phyloP scores from a whole-genome alignment of 1,140 invertebrate genomes.

The Gonioctena quinquepunctata region DNA sequence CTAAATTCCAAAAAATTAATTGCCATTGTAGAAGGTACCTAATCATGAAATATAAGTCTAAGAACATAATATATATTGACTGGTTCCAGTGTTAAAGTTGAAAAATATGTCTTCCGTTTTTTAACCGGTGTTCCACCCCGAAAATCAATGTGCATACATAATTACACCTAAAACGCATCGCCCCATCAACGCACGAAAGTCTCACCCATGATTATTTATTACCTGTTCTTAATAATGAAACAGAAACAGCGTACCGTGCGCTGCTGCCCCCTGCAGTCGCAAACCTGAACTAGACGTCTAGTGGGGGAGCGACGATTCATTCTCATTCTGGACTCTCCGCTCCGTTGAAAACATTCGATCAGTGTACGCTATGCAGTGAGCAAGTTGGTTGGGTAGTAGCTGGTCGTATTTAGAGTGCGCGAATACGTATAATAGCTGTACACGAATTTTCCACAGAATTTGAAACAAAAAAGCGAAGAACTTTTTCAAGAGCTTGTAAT shows the following conservation, averaged over 20 bases:
- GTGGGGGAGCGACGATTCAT: neutral
- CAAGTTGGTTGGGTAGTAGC: neutral
- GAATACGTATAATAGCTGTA: neutral
- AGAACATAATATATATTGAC: too few relatives aligned
- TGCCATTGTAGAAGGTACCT: too few relatives aligned
- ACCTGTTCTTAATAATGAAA: conserved; percentile 5
- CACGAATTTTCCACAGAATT: neutral
- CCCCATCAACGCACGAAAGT: too few relatives aligned
- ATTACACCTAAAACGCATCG: too few relatives aligned
- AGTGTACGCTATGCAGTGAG: neutral
- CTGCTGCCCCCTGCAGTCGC: neutral
- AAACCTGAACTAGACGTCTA: neutral
- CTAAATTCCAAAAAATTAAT: too few relatives aligned
- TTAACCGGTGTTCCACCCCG: too few relatives aligned
- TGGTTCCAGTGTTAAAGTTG: too few relatives aligned
- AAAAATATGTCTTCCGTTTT: too few relatives aligned
- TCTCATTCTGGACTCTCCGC: neutral
- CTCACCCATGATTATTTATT: conserved; percentile 2
- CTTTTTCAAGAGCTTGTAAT: neutral
- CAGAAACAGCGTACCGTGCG: neutral
- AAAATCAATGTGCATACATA: too few relatives aligned
- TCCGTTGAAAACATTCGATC: neutral
- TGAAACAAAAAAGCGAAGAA: neutral
- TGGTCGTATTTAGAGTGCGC: neutral
- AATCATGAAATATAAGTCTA: too few relatives aligned